phyloP scores from a whole-genome alignment of 23 tunicate species.

The Halocynthia roretzi region DNA sequence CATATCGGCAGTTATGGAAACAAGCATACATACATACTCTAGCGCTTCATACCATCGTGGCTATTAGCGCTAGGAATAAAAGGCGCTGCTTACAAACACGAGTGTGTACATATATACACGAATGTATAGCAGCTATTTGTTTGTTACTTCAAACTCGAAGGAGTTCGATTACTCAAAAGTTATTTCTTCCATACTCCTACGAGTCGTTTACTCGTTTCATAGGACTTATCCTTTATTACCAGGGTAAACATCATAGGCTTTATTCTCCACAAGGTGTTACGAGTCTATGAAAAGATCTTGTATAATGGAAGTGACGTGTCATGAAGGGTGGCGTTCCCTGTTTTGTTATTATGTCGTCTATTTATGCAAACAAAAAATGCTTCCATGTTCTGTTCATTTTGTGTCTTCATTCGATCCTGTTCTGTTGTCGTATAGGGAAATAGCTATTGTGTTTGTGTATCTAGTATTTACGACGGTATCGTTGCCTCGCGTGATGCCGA shows the following conservation, averaged over 20 bases:
- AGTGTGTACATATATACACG: too few relatives aligned
- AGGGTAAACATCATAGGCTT: slow-evolving; percentile 14
- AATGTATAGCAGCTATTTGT: slow-evolving; percentile 6
- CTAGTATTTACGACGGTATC: too few relatives aligned
- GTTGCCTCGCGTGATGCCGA: too few relatives aligned
- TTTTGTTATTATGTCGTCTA: neutral
- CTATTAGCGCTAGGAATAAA: neutral
- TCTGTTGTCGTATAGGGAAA: too few relatives aligned
- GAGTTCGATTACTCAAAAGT: slow-evolving; percentile 3
- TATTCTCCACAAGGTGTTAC: neutral
- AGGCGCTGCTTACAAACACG: neutral
- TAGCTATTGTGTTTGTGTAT: too few relatives aligned
- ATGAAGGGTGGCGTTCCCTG: neutral
- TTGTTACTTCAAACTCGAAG: neutral
- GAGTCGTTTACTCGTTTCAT: neutral
- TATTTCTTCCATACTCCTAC: neutral
- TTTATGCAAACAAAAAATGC: neutral
- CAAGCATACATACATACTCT: neutral
- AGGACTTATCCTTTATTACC: slow-evolving; percentile 11
- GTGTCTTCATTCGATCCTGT: too few relatives aligned
- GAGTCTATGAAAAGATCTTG: neutral
- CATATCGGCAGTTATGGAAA: slow-evolving; percentile 18
- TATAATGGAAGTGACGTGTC: neutral
- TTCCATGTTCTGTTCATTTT: too few relatives aligned
- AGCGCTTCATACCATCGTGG: neutral